Percentiles rank a stretch among this genome's conserved stretches.
Evolutionary conservation across 2,888 invertebrate species (phyloP).

Genomic region (Thymelicus acteon): DNA sequence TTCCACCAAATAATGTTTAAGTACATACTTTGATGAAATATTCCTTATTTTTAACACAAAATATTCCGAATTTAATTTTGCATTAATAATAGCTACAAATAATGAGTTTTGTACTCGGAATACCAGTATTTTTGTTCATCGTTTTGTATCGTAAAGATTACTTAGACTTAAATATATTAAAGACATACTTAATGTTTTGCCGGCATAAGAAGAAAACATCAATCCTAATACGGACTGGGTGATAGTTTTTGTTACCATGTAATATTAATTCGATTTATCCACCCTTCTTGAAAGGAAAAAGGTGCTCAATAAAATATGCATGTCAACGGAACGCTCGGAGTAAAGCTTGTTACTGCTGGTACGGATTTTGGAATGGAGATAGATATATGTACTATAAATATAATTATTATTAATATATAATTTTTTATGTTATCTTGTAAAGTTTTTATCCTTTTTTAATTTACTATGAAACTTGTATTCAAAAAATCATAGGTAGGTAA

Average conservation of each 20-base stretch:
- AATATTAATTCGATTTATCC: conserved; percentile 19
- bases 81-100: too few species aligned
- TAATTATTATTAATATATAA: too few species aligned
- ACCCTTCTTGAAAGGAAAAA: conserved; percentile 17
- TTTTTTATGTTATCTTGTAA: not conserved
- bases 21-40: too few species aligned
- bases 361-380: not conserved
- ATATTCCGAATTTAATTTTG: too few species aligned
- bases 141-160: too few species aligned
- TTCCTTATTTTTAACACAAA: too few species aligned
- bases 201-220: not conserved
- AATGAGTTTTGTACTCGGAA: too few species aligned
- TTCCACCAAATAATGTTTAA: too few species aligned
- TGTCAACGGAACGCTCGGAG: not conserved
- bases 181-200: not conserved
- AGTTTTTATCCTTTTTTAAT: not conserved
- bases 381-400: not conserved
- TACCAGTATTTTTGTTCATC: too few species aligned
- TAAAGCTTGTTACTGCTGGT: not conserved
- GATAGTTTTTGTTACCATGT: conserved; percentile 1
- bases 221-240: not conserved
- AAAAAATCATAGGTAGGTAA: too few species aligned
- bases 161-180: too few species aligned
- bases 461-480: too few species aligned
- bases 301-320: conserved; percentile 24